These are phyloP conservation scores for Poeciliopsis gracilis DNA, from an alignment of 2,797 vertebrate species.

Conservation along the genomic window DNA sequence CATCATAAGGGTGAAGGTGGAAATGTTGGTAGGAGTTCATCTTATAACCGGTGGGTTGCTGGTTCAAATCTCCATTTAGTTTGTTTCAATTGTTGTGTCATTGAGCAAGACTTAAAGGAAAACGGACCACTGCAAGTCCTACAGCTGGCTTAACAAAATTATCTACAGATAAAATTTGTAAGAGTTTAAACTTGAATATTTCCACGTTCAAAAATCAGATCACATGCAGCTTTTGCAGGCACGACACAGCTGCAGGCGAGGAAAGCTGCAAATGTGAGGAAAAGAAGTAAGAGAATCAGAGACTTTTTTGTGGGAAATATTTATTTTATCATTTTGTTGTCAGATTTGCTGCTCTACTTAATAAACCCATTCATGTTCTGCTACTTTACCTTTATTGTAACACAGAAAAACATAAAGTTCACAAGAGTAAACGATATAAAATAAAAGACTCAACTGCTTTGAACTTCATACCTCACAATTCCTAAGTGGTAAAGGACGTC, in stretches of 20 bases:
- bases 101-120: background rate
- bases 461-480: constrained; percentile 75
- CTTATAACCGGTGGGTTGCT: too few species aligned
- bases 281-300: background rate
- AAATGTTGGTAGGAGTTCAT: too few species aligned
- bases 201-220: background rate
- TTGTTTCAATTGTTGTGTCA: too few species aligned
- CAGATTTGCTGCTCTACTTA: background rate
- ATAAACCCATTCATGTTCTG: background rate
- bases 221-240: background rate
- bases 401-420: background rate
- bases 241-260: background rate
- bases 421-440: background rate
- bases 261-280: too few species aligned
- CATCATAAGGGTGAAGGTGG: background rate
- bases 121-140: background rate
- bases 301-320: background rate
- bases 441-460: background rate
- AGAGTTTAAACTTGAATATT: background rate
- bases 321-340: background rate
- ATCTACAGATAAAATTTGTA: background rate
- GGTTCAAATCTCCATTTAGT: too few species aligned
- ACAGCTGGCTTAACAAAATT: background rate
- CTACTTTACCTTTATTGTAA: background rate
- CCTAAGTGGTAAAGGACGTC: constrained; percentile 78